Evolutionary conservation across 2,888 invertebrate species (phyloP).

Genomic region (Andricus curvator): DNA sequence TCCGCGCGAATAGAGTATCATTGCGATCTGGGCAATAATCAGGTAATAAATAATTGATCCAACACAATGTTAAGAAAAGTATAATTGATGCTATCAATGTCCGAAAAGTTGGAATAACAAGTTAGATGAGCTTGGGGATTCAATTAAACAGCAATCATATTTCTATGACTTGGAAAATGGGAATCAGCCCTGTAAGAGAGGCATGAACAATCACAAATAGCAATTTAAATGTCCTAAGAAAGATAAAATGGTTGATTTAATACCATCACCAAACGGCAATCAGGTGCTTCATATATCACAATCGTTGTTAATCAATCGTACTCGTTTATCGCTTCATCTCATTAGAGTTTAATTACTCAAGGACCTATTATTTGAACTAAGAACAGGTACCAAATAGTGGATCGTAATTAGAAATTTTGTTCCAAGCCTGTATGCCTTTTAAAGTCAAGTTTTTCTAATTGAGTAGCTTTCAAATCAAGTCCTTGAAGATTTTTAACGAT

Average conservation of each 20-base stretch:
- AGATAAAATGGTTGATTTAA: background rate
- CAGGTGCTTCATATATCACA: background rate
- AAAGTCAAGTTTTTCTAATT: background rate
- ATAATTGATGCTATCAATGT: background rate
- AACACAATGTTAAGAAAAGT: background rate
- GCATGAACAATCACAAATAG: background rate
- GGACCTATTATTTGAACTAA: background rate
- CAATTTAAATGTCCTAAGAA: background rate
- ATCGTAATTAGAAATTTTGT: background rate
- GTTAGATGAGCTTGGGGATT: background rate
- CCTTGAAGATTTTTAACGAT: background rate
- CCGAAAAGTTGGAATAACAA: background rate
- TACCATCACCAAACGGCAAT: background rate
- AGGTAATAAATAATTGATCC: background rate
- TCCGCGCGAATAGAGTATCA: background rate
- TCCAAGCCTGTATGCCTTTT: background rate
- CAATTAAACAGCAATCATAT: background rate
- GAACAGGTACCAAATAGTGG: background rate
- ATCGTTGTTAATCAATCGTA: background rate
- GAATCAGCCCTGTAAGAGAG: background rate
- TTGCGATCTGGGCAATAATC: conserved; percentile 1
- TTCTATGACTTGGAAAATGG: background rate
- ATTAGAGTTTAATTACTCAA: background rate
- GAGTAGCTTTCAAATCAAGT: background rate
- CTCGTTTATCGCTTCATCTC: background rate